phyloP scores from a whole-genome alignment of 23 tunicate species.

The Diplosoma virens region DNA sequence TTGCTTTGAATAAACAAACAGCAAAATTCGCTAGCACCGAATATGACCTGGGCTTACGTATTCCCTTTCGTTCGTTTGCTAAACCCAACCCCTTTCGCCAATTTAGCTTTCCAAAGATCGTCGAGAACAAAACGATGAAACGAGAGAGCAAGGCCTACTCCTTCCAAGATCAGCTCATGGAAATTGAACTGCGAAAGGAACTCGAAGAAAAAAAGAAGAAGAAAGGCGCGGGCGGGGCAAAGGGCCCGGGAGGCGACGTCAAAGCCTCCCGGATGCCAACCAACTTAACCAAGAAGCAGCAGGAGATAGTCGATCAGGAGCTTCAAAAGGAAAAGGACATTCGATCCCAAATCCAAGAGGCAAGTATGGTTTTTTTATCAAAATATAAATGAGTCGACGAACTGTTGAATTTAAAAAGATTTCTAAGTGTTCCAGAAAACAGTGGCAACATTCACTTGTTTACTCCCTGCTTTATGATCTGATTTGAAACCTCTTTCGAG shows the following conservation, averaged over 20 bases:
- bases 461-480: no score
- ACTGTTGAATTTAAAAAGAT: neutral
- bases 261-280: slow-evolving; percentile 42
- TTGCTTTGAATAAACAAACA: no score
- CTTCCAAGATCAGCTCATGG: slow-evolving; percentile 74
- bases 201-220: slow-evolving; percentile 59
- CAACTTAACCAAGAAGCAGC: slow-evolving; percentile 74
- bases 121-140: slow-evolving; percentile 75
- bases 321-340: slow-evolving; percentile 62
- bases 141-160: slow-evolving; percentile 86
- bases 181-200: slow-evolving; percentile 49
- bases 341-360: slow-evolving; percentile 38
- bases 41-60: no score
- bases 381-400: neutral
- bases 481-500: no score
- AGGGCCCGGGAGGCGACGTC: slow-evolving; percentile 47
- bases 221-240: slow-evolving; percentile 49
- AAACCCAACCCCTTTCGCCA: neutral
- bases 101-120: slow-evolving; percentile 65
- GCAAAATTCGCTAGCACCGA: no score
- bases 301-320: slow-evolving; percentile 69
- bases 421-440: no score
- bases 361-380: neutral
- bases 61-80: neutral
- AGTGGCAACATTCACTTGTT: no score